A percentile compares a stretch with the other conserved stretches of the same genome.
Evolutionary conservation across 2,797 vertebrate genomes (phyloP).

Genomic region (Lithobates pipiens): DNA sequence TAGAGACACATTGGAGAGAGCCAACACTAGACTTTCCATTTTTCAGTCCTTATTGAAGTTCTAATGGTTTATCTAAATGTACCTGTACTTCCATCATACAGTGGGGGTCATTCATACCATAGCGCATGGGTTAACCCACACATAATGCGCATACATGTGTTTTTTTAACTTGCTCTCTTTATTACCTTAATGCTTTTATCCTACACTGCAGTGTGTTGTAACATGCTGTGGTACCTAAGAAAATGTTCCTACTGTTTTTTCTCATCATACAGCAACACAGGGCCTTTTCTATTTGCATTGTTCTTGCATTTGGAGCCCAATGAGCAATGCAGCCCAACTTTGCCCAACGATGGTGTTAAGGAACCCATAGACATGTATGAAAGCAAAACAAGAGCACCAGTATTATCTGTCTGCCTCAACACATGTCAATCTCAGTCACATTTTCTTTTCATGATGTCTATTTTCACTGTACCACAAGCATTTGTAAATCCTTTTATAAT

Average conservation of each 20-base stretch:
- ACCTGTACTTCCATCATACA: no score
- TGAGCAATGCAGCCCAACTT: not conserved
- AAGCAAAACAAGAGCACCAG: not conserved
- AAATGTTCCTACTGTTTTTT: not conserved
- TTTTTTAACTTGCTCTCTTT: no score
- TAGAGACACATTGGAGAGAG: not conserved
- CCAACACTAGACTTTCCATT: not conserved
- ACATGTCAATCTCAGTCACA: not conserved
- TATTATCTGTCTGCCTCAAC: not conserved
- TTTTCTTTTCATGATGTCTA: not conserved
- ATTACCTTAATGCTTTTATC: no score
- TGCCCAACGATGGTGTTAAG: no score
- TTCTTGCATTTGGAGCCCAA: not conserved
- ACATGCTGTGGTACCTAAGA: no score
- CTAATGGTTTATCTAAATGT: no score
- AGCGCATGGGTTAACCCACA: no score
- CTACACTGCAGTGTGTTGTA: no score
- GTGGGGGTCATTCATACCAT: no score
- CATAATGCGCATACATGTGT: no score
- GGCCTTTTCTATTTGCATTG: not conserved
- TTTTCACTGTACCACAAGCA: not conserved
- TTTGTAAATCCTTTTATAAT: not conserved
- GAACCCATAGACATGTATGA: not conserved
- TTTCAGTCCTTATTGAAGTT: not conserved
- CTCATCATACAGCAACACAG: not conserved